Evolutionary conservation across 2,113 vertebrate species (phyloP).

Genomic region (Pampusana beccarii): DNA sequence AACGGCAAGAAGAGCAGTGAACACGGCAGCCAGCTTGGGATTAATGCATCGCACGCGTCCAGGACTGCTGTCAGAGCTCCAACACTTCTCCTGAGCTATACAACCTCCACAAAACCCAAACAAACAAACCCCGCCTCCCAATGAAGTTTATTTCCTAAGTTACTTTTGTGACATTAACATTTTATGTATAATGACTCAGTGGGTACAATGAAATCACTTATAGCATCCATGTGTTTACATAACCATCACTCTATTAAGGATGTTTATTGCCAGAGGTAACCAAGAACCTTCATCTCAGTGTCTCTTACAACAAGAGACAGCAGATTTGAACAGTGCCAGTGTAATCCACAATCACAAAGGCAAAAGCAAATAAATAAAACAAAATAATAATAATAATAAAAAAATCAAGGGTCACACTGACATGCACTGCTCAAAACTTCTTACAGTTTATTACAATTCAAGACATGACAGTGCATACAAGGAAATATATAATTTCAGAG

Average conservation of each 20-base stretch:
- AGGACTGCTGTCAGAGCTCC: neutral
- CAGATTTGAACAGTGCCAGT: neutral
- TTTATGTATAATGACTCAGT: neutral
- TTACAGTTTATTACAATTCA: neutral
- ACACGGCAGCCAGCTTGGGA: conserved; percentile 26
- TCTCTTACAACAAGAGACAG: neutral
- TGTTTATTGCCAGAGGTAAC: conserved; percentile 25
- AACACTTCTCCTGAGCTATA: neutral
- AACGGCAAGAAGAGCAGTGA: neutral
- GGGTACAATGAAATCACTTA: neutral
- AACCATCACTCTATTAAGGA: neutral
- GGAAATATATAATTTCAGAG: neutral
- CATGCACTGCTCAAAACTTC: neutral
- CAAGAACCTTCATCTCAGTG: conserved; percentile 9
- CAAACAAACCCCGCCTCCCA: neutral
- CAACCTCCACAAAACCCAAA: neutral
- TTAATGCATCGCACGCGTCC: neutral
- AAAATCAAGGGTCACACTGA: neutral
- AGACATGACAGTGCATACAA: neutral
- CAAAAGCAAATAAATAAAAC: conserved; percentile 13
- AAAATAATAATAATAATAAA: neutral
- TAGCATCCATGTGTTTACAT: neutral
- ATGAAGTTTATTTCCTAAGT: neutral
- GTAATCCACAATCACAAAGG: neutral
- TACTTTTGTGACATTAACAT: neutral